Percentiles rank a stretch among this genome's conserved stretches.
Conservation (phyloP, 30 jellyfish, hydroid and myxozoan species). For the Aurelia coerulea region DNA sequence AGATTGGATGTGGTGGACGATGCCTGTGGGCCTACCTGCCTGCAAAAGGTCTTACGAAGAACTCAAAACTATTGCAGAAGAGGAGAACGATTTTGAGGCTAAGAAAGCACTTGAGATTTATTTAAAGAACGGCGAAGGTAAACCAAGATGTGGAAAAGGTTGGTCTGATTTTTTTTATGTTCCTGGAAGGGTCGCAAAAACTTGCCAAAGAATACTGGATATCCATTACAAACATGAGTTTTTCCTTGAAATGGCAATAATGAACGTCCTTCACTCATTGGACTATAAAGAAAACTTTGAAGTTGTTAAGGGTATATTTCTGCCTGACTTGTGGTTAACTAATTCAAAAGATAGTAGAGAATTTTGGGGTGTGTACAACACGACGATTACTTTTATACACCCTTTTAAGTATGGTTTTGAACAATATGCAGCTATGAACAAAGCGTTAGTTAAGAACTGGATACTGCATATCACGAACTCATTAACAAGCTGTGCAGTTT, state of each 20-base stretch:
- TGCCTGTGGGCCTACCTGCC: slow-evolving; percentile 81
- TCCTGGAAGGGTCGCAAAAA: slow-evolving; percentile 78
- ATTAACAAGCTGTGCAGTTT: slow-evolving; percentile 30
- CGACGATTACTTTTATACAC: slow-evolving; percentile 80
- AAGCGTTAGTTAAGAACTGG: slow-evolving; percentile 65
- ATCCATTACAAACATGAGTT: slow-evolving; percentile 43
- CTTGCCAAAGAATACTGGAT: slow-evolving; percentile 30
- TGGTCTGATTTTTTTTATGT: slow-evolving; percentile 97
- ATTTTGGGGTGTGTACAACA: slow-evolving; percentile 83
- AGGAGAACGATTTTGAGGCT: slow-evolving; percentile 4
- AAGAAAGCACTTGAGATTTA: slow-evolving; percentile 39
- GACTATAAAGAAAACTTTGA: slow-evolving; percentile 59
- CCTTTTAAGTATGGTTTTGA: slow-evolving; percentile 83
- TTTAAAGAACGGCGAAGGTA: slow-evolving; percentile 83
- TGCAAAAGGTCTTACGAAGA: slow-evolving; percentile 66
- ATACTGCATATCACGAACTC: slow-evolving; percentile 24
- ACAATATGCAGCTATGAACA: slow-evolving; percentile 46
- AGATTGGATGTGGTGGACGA: slow-evolving; percentile 95
- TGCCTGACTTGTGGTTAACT: slow-evolving; percentile 82
- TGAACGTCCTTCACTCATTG: slow-evolving; percentile 72
- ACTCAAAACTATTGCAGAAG: slow-evolving; percentile 38
- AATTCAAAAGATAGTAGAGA: slow-evolving; percentile 67
- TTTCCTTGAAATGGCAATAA: slow-evolving; percentile 86
- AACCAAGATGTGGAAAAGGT: slow-evolving; percentile 98
- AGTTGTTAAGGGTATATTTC: slow-evolving; percentile 71